phyloP scores from a whole-genome alignment of 2,113 vertebrate species.

The Charadrius vociferus region DNA sequence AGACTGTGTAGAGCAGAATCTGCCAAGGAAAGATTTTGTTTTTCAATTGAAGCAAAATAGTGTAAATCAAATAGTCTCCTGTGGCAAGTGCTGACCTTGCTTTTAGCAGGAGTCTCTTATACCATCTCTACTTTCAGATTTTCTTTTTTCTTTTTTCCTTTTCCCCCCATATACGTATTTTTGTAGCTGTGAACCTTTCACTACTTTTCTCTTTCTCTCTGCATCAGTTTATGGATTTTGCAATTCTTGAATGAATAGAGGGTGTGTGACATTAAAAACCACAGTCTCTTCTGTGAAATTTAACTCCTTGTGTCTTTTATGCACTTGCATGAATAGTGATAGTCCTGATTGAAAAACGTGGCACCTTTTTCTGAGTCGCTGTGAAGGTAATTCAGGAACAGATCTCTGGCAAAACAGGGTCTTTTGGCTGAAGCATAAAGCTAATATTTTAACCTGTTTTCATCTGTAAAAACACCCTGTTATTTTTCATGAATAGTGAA shows the following conservation, averaged over 20 bases:
- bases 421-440: background rate
- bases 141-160: background rate
- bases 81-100: constrained; percentile 26
- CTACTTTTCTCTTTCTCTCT: background rate
- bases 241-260: background rate
- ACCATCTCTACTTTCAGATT: background rate
- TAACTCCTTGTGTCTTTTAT: background rate
- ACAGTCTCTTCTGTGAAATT: background rate
- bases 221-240: background rate
- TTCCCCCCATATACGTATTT: background rate
- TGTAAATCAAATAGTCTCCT: constrained; percentile 33
- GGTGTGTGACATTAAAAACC: background rate
- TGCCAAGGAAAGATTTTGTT: constrained; percentile 42
- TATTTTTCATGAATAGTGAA: background rate
- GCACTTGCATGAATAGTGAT: background rate
- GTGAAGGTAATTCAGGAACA: background rate
- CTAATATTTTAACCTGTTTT: background rate
- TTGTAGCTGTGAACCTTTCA: background rate
- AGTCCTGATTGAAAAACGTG: background rate
- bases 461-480: background rate
- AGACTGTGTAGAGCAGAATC: constrained; percentile 34
- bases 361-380: background rate
- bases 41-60: constrained; percentile 48
- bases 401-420: background rate
- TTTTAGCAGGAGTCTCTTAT: background rate